phyloP scores from a whole-genome alignment of 2,888 invertebrate species.

The Athripsodes cinereus region DNA sequence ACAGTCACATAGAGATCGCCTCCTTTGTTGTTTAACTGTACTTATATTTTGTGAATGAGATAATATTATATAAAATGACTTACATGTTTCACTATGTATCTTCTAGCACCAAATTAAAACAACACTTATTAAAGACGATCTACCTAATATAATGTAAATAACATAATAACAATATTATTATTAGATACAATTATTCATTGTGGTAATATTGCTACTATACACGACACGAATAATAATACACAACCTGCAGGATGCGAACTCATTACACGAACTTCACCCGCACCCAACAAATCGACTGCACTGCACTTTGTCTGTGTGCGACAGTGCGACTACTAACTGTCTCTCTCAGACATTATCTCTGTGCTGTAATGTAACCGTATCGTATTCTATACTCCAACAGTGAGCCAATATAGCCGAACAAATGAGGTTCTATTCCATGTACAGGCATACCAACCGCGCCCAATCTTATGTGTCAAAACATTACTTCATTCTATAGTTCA shows the following conservation, averaged over 20 bases:
- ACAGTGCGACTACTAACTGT: not conserved
- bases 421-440: too few species aligned
- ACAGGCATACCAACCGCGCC: constrained; percentile 1
- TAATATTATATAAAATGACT: constrained; percentile 5
- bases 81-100: constrained; percentile 9
- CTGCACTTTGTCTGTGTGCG: too few species aligned
- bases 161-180: constrained; percentile 15
- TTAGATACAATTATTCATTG: not conserved
- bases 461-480: not conserved
- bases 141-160: too few species aligned
- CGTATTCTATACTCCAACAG: too few species aligned
- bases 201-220: too few species aligned
- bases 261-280: not conserved
- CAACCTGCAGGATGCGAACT: not conserved
- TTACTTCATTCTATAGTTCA: not conserved
- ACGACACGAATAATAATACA: too few species aligned
- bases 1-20: too few species aligned
- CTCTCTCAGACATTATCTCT: too few species aligned
- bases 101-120: constrained; percentile 11
- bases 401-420: too few species aligned
- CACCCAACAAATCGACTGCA: not conserved
- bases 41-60: too few species aligned
- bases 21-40: not conserved
- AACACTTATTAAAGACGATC: constrained; percentile 19
- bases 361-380: too few species aligned